Evolutionary conservation across 2,888 invertebrate genomes (phyloP).

Genomic region (Lasioglossum marginatum): DNA sequence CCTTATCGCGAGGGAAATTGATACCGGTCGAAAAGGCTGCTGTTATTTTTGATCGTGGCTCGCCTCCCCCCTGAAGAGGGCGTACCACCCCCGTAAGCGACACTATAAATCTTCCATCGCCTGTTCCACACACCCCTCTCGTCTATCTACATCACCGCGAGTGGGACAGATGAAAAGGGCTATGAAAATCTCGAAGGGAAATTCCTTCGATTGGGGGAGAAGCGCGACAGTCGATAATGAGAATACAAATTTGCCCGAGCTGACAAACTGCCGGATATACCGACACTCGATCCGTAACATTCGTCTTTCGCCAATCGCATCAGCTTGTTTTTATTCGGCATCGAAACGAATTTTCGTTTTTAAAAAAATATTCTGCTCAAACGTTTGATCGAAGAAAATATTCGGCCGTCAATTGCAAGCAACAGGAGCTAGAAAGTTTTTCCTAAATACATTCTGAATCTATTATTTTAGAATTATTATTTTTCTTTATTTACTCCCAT

Average conservation of each 20-base stretch:
- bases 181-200: slow-evolving; percentile 20
- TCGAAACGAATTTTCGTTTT: background rate
- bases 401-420: too few relatives aligned
- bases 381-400: background rate
- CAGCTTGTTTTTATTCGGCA: background rate
- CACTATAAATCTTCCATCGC: slow-evolving; percentile 57
- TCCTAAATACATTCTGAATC: background rate
- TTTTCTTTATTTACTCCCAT: too few relatives aligned
- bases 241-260: slow-evolving; percentile 42
- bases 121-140: slow-evolving; percentile 10
- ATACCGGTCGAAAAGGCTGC: slow-evolving; percentile 56
- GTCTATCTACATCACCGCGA: background rate
- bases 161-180: background rate
- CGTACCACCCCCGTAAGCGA: slow-evolving; percentile 14
- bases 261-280: background rate
- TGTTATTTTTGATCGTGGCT: slow-evolving; percentile 53
- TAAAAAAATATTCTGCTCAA: background rate
- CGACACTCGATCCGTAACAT: background rate
- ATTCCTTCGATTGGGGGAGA: background rate
- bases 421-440: too few relatives aligned
- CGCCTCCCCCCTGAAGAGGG: slow-evolving; percentile 35
- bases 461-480: background rate
- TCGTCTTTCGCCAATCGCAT: background rate
- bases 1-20: slow-evolving; percentile 63
- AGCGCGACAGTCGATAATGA: slow-evolving; percentile 30